Percentiles rank a stretch among this genome's conserved stretches.
These are phyloP conservation scores for Geotrypetes seraphini DNA, from an alignment of 2,797 vertebrate species.

Conservation along the genomic window DNA sequence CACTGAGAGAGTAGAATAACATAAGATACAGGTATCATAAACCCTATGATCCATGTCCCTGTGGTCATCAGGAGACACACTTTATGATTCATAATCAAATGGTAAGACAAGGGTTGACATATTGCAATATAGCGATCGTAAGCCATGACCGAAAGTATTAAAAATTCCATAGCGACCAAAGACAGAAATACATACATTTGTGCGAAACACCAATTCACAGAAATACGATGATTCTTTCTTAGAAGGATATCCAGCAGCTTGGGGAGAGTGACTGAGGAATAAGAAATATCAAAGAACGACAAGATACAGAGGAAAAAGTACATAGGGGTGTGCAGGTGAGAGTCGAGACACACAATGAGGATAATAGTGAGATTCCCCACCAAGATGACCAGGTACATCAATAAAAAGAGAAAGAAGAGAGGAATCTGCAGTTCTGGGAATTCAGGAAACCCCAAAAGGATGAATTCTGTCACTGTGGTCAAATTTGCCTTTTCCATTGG, in stretches of 20 bases:
- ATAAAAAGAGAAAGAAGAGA: slow-evolving; percentile 8
- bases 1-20: slow-evolving; percentile 12
- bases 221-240: slow-evolving; percentile 2
- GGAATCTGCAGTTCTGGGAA: slow-evolving; percentile 4
- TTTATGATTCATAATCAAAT: slow-evolving; percentile 3
- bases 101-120: background rate
- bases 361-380: slow-evolving; percentile 12
- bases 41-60: slow-evolving; percentile 1
- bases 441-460: slow-evolving; percentile 18
- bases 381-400: slow-evolving; percentile 13
- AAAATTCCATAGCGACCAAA: slow-evolving; percentile 8
- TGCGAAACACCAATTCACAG: slow-evolving; percentile 2
- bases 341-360: slow-evolving; percentile 1
- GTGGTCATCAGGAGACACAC: background rate
- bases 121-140: slow-evolving; percentile 11
- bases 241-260: slow-evolving; percentile 19
- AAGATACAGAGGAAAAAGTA: slow-evolving; percentile 18
- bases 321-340: slow-evolving; percentile 12
- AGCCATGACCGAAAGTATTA: slow-evolving; percentile 10
- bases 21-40: background rate
- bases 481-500: too few species aligned
- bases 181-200: slow-evolving; percentile 15
- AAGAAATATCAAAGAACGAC: slow-evolving; percentile 11
- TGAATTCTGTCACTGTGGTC: slow-evolving; percentile 9
- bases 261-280: slow-evolving; percentile 7